phyloP scores from a whole-genome alignment of 2,888 invertebrate genomes.

The Andrena minutula region DNA sequence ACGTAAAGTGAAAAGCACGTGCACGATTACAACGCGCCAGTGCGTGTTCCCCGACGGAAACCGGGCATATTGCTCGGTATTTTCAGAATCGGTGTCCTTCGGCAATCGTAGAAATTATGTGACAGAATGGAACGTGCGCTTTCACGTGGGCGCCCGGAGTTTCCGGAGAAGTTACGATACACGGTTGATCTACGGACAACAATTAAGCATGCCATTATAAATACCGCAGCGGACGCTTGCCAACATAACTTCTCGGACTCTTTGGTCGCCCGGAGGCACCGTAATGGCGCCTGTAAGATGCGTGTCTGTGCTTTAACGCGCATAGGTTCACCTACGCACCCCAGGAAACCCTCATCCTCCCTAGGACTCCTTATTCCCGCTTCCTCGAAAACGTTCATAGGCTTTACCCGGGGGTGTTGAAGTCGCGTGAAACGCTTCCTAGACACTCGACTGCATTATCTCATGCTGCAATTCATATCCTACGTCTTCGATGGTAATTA shows the following conservation, averaged over 20 bases:
- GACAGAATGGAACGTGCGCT: conserved; percentile 48
- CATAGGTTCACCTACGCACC: conserved; percentile 75
- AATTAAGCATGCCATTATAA: conserved; percentile 79
- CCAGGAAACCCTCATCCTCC: conserved; percentile 54
- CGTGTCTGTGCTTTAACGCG: conserved; percentile 61
- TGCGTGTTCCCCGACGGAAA: conserved; percentile 25
- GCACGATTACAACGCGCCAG: conserved; percentile 36
- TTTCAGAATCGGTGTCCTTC: conserved; percentile 52
- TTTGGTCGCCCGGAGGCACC: conserved; percentile 69
- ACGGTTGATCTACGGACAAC: conserved; percentile 77
- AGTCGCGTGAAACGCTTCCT: conserved; percentile 33
- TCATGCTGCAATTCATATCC: conserved; percentile 1
- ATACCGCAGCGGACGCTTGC: conserved; percentile 66
- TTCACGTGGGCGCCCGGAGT: conserved; percentile 73
- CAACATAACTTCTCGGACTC: conserved; percentile 70
- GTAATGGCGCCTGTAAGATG: conserved; percentile 71
- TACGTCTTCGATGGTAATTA: background rate
- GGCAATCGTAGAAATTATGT: conserved; percentile 68
- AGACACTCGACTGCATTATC: conserved; percentile 22
- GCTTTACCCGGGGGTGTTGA: conserved; percentile 47
- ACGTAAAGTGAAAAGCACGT: conserved; percentile 28
- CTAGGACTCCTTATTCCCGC: conserved; percentile 17
- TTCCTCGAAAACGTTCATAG: conserved; percentile 4
- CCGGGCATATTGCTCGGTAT: conserved; percentile 8
- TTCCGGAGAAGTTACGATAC: conserved; percentile 76